Evolutionary conservation across 1,140 invertebrate genomes (phyloP), one percentile per base, ranked within the genome.

Genomic region (Halictus rubicundus): DNA sequence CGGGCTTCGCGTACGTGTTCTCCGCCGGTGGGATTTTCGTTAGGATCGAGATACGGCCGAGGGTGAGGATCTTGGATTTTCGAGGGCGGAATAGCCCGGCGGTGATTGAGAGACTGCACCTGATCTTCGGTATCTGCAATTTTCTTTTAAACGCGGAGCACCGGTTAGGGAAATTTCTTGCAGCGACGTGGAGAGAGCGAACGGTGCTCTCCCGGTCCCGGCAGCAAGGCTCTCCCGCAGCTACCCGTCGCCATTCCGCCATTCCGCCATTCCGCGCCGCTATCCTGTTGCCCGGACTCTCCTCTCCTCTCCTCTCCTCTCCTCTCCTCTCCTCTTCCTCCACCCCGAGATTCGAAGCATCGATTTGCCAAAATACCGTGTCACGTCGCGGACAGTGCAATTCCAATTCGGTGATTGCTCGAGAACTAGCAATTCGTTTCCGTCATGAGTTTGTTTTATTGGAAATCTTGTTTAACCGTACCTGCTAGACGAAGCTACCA

Each of bases 1-100:
- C 14, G 10, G 63, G 61, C 32, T 66, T 66, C 57, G 71, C 72
- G 79, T 78, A 66, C 68, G 78, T 81, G 75, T 77, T 61, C 75
- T 46, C 5, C 32, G 27, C 66, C 66, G 32, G 16, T 70, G 75
- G 75, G 66, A 77, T 77, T 70, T 77, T 70, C 75, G 21, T 77
- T 21, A 25, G 32, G 54, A 59, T 65, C 49, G 74, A 60, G 74
- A 60, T 76, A 76, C 65, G 39, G 52, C 19, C 16, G 23, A 25
- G 32, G 32, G n/a, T n/a, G n/a, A 32, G 16, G 42, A 77, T 77
- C 75, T 70, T 52, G 75, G n/a, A 70, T 77, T 70, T 70, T 49
- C 8, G 27, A 68, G 74, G 39, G 9, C 39, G 52, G 42, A 60
- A 61, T 61, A 25, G 39, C 66, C 32, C 21, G 57, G 21, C 10